Base-by-base conservation (phyloP, 2,113 vertebrate genomes). In the Pseudopipra pipra region DNA sequence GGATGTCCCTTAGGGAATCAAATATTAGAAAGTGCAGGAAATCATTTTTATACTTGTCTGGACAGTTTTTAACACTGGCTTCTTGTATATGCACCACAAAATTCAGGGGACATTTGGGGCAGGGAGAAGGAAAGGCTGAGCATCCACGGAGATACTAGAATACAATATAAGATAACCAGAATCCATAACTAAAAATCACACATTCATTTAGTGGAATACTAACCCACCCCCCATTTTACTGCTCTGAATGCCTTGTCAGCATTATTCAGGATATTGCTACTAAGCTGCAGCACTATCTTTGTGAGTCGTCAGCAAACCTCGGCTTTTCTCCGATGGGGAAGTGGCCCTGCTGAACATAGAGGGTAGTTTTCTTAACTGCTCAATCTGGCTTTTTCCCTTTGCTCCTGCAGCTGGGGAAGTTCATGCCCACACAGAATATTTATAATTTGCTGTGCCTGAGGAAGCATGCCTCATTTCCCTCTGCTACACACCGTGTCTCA, bases 31-130 rank as follows among this genome's bases (percentile, higher is more conserved):
- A 93, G 23, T 20, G 5, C 31, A 79, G 55, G 72, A 66, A 84
- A 86, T 86, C 68, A 67, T 59, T 82, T 93, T 76, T 76, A 56
- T 73, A 77, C n/a, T 77, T 88, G n/a, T 66, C 37, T 95, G 59
- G 59, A 70, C n/a, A 83, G 41, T 84, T 83, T 83, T 90, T 47
- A 86, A 66, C 46, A n/a, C 44, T 83, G 21, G 13, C 46, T 74
- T 73, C 62, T 63, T 37, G 24, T 44, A 61, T 15, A 82, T 3
- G 11, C 27, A 80, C n/a, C 68, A 79, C 47, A 86, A 65, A 95
- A 80, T 73, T 59, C 65, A 79, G 35, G 19, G 47, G 37, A 73
- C 43, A 49, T 54, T 52, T 51, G 30, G 23, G 30, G 56, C 31
- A 65, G 39, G 37, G 35, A 61, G n/a, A 8, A 90, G 30, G 25